Percentiles rank a stretch among this genome's conserved stretches.
Conservation (phyloP, 2,888 invertebrate species). For the Leptinotarsa peninsularis region DNA sequence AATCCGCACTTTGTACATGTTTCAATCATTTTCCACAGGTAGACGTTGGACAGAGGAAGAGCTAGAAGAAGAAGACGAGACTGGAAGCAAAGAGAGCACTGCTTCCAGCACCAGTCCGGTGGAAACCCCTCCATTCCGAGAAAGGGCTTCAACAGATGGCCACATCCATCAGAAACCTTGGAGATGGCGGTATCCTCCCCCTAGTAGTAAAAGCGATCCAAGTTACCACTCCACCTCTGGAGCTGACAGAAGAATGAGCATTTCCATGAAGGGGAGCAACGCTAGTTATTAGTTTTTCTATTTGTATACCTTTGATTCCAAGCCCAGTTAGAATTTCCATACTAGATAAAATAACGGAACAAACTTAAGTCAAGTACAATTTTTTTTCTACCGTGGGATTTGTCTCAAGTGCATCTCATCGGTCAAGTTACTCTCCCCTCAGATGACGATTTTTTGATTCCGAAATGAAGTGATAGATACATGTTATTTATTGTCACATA, state of each 20-base stretch:
- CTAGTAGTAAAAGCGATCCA: slow-evolving; percentile 61
- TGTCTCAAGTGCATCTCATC: too few species aligned
- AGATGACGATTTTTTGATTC: too few species aligned
- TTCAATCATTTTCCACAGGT: slow-evolving; percentile 35
- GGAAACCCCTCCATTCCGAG: slow-evolving; percentile 73
- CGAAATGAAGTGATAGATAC: too few species aligned
- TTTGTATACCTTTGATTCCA: not conserved
- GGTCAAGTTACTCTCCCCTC: too few species aligned
- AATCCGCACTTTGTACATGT: not conserved
- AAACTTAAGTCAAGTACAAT: not conserved
- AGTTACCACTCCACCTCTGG: slow-evolving; percentile 62
- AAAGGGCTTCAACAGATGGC: slow-evolving; percentile 82
- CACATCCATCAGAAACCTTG: slow-evolving; percentile 72
- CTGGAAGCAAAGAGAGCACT: slow-evolving; percentile 61
- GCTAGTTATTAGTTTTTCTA: slow-evolving; percentile 64
- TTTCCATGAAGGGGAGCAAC: slow-evolving; percentile 79
- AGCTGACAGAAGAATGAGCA: slow-evolving; percentile 80
- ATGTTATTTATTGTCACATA: too few species aligned
- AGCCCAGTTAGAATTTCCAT: not conserved
- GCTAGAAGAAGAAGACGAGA: slow-evolving; percentile 73
- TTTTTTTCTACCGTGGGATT: too few species aligned
- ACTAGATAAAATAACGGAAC: not conserved
- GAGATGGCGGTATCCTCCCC: slow-evolving; percentile 71
- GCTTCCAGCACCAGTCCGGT: slow-evolving; percentile 60
- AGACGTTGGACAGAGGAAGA: slow-evolving; percentile 75